Conservation (phyloP, 1,140 invertebrate genomes). For the Calephelis nemesis region DNA sequence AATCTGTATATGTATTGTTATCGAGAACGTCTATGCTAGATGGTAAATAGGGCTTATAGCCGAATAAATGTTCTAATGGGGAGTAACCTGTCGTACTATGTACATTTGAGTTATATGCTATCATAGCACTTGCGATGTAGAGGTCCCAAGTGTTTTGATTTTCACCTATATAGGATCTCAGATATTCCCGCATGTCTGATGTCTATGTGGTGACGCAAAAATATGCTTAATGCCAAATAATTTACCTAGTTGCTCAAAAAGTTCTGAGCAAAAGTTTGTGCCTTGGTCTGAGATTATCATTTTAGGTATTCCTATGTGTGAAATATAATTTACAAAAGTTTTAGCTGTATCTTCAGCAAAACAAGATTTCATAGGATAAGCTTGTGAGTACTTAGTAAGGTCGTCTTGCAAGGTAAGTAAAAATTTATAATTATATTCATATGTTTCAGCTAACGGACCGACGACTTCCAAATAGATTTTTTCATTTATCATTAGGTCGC, state of each 20-base stretch:
- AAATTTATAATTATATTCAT: conserved; percentile 20
- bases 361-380: conserved; percentile 21
- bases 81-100: conserved; percentile 42
- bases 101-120: conserved; percentile 51
- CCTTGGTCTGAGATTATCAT: conserved; percentile 15
- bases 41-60: conserved; percentile 21
- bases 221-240: background rate
- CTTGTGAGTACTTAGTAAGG: conserved; percentile 24
- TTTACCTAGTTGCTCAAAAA: background rate
- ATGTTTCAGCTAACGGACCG: conserved; percentile 16
- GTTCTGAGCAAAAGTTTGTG: background rate
- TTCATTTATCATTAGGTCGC: background rate
- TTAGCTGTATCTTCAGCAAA: conserved; percentile 11
- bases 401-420: conserved; percentile 26
- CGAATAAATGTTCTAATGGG: conserved; percentile 46
- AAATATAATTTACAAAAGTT: conserved; percentile 12
- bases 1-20: conserved; percentile 17
- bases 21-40: conserved; percentile 10
- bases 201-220: conserved; percentile 21
- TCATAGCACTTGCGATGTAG: conserved; percentile 53
- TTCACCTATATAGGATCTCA: conserved; percentile 56
- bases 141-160: conserved; percentile 59
- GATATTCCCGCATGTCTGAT: conserved; percentile 59
- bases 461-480: conserved; percentile 17
- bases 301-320: conserved; percentile 17